Base-by-base conservation (phyloP, 1,140 invertebrate species). In the Saccostrea glomerata region DNA sequence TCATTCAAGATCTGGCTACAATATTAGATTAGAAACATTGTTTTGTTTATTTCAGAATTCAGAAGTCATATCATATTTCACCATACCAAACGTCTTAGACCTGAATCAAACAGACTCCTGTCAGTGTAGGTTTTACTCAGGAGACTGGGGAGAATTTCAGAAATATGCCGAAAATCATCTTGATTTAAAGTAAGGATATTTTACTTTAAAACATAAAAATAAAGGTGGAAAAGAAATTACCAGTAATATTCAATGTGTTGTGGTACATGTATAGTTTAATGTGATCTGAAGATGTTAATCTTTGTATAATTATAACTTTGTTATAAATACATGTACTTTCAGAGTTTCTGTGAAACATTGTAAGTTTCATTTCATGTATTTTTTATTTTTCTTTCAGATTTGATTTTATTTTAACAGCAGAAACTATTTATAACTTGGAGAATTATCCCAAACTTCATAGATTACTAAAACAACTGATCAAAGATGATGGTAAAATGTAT, bases 371-470 rank as follows among this genome's bases (percentile, higher is more conserved):
- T 47, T 47, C 40, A 47, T 47, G 47, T 9, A 47, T 47, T 47
- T 20, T 30, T 47, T 9, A 6, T 83, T 63, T 63, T n/a, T 63
- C 20, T 93, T 93, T 82, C 88, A 96, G 96, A 92, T 98, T 97
- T 96, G 98, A 99, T 94, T 92, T 97, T 30, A 98, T 98, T 92
- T 95, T 98, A 2, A 98, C 97, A 11, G 97, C 97, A 73, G 98
- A 98, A 96, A 98, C 98, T 0, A 98, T 98, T 92, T 98, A 99
- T 92, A 98, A 98, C 96, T 93, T 96, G 63, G 95, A 96, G 0
- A 97, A 97, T 95, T 97, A 98, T 93, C 91, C 94, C 30, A 98
- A 98, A 93, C 93, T 98, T 0, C 95, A 97, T 73, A 91, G 96
- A 77, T 94, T 98, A 63, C 97, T 98, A 91, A 95, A 96, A 92